A percentile compares a stretch with the other conserved stretches of the same genome.
phyloP scores from a whole-genome alignment of 2,113 vertebrate genomes.

The Lota lota region DNA sequence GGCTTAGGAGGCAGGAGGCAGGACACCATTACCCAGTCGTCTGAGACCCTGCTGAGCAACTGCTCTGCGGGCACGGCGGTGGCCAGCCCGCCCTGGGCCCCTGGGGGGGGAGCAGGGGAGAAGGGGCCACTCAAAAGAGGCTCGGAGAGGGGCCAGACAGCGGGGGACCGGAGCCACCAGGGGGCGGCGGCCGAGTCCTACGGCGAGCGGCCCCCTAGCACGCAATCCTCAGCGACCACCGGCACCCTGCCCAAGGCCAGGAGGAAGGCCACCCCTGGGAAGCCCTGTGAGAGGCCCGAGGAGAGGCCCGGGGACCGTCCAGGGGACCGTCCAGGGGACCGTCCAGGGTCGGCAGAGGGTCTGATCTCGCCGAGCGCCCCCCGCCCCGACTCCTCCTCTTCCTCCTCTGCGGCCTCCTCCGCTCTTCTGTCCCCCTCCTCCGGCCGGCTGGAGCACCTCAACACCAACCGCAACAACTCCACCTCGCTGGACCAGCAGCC shows the following conservation, averaged over 20 bases:
- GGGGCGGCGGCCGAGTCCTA: constrained; percentile 1
- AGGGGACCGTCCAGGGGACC: no score
- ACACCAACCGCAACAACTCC: constrained; percentile 97
- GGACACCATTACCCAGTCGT: constrained; percentile 69
- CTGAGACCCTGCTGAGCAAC: constrained; percentile 81
- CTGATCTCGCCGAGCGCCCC: neutral
- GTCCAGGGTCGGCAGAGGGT: no score
- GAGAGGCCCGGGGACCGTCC: neutral
- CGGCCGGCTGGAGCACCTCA: constrained; percentile 77
- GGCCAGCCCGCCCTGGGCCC: constrained; percentile 77
- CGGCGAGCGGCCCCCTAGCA: neutral
- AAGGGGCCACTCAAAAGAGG: constrained; percentile 1
- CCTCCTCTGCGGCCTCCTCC: constrained; percentile 32
- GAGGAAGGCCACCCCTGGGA: constrained; percentile 79
- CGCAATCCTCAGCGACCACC: constrained; percentile 31
- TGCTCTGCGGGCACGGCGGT: constrained; percentile 82
- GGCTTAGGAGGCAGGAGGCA: constrained; percentile 44
- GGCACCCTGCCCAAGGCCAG: constrained; percentile 84
- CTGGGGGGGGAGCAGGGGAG: constrained; percentile 23
- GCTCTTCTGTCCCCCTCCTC: constrained; percentile 37
- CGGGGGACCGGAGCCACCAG: constrained; percentile 34
- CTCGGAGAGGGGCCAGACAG: constrained; percentile 35
- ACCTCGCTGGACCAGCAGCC: constrained; percentile 79
- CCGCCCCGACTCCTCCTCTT: constrained; percentile 45
- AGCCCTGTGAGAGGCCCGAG: constrained; percentile 54